These are phyloP conservation scores for Papio anubis DNA, from an alignment of 2,113 vertebrate genomes.

Conservation along the genomic window DNA sequence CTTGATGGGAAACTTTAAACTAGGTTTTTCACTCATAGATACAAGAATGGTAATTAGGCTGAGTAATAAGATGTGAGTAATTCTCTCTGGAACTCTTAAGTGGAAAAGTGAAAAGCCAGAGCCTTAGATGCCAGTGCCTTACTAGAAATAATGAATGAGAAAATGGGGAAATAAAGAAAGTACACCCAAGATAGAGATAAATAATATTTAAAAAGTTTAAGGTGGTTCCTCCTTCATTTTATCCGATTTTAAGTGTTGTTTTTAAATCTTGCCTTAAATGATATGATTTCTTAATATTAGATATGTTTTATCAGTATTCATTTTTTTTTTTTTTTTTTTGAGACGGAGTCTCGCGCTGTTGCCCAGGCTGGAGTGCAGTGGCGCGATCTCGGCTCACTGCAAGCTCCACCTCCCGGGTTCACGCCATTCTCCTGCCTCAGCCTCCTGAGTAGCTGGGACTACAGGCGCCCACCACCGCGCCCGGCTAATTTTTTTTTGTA, in stretches of 20 bases:
- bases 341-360: too few species aligned
- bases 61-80: constrained; percentile 47
- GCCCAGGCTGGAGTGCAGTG: too few species aligned
- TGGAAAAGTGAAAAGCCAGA: constrained; percentile 40
- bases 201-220: neutral
- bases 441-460: too few species aligned
- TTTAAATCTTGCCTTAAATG: neutral
- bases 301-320: neutral
- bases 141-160: constrained; percentile 2
- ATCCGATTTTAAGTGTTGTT: constrained; percentile 19
- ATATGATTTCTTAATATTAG: constrained; percentile 34
- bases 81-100: constrained; percentile 31
- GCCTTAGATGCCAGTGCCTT: neutral
- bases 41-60: constrained; percentile 29
- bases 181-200: neutral
- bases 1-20: constrained; percentile 33
- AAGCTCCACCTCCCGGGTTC: too few species aligned
- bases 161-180: neutral
- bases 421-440: too few species aligned
- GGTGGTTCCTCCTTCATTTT: neutral
- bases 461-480: too few species aligned
- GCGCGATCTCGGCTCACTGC: too few species aligned
- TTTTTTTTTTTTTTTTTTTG: neutral
- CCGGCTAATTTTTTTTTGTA: too few species aligned
- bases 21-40: constrained; percentile 27